Evolutionary conservation across 2,797 vertebrate species (phyloP).

Genomic region (Tarsius wallacei): DNA sequence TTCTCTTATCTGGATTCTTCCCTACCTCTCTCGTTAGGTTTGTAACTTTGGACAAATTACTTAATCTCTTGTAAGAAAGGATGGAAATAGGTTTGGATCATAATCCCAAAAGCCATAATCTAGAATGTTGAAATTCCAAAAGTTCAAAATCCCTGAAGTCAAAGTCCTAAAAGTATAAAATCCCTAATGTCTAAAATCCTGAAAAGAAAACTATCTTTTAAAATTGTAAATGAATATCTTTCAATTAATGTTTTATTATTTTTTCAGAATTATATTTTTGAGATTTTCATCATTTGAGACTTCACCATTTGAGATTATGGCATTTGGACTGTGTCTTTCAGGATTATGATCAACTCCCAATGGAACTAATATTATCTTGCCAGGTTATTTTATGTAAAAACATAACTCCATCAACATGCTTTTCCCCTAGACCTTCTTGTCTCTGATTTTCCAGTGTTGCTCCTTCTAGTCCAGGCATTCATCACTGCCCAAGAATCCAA

Average conservation of each 20-base stretch:
- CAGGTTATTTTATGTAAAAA: neutral
- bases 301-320: neutral
- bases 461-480: neutral
- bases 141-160: neutral
- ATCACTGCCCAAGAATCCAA: neutral
- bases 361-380: neutral
- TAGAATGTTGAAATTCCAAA: neutral
- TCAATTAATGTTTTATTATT: neutral
- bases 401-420: neutral
- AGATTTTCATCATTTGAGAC: neutral
- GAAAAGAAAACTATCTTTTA: neutral
- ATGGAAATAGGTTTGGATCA: neutral
- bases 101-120: neutral
- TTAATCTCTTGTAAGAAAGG: neutral
- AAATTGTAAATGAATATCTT: neutral
- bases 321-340: neutral
- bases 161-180: neutral
- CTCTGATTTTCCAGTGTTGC: neutral
- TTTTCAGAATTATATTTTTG: neutral
- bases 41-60: neutral
- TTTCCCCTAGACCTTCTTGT: neutral
- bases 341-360: neutral
- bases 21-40: neutral
- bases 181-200: neutral
- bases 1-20: neutral